Base-by-base conservation (phyloP, 2,113 vertebrate species). In the Mirza zaza region DNA sequence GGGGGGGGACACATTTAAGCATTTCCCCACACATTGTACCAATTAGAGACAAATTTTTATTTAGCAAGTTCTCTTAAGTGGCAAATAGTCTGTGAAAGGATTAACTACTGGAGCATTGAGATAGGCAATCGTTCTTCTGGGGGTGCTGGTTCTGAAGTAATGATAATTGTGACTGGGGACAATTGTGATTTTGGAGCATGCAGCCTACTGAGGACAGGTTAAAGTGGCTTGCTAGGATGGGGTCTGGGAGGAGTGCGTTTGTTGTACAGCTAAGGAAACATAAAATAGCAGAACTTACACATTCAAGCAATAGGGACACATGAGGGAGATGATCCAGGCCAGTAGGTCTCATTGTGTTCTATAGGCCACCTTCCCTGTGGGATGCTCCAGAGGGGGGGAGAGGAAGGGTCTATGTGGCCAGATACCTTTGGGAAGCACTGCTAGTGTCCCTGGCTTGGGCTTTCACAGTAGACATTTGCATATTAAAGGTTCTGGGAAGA, bases 11-110 rank as follows among this genome's bases (percentile, higher is more conserved):
- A 23, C 9, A 7, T 48, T 9, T 34, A 45, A 83, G 61, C 21
- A 23, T 36, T 32, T 77, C 21, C 55, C 76, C 42, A 36, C 9
- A 81, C 4, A 13, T 50, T 42, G 76, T 82, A 68, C 15, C 32
- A 73, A 14, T n/a, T n/a, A 23, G 79, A 90, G 36, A 57, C 39
- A 65, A 50, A 42, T 32, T 67, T 87, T 79, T 70, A 52, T 79
- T 87, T 84, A 84, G 10, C 48, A 42, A 77, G 36, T 32, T 79
- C 14, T 77, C 87, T 71, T 65, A 87, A 87, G 75, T 55, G 32
- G 73, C 50, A 86, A 86, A 32, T 84, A 67, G 59, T 45, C 27
- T n/a, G 76, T 75, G 55, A 95, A 55, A 83, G 25, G 39, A 87
- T 96, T 23, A 94, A 52, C 68, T 57, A 61, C 23, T 68, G 20